Evolutionary conservation across 2,888 invertebrate genomes (phyloP).

Genomic region (Muscina levida): DNA sequence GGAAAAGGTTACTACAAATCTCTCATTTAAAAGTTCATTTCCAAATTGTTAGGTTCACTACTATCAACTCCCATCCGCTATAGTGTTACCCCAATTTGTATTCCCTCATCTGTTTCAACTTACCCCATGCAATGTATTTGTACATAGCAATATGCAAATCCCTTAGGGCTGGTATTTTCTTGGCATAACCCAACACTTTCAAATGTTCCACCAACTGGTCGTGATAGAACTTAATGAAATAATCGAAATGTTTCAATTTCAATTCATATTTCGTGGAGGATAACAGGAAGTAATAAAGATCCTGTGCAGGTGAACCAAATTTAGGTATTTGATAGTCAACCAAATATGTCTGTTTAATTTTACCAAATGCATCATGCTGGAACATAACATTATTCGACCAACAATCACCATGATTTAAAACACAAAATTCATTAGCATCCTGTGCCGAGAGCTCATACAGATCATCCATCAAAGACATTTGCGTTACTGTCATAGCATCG

Average conservation of each 20-base stretch:
- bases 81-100: no score
- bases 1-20: no score
- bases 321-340: conserved; percentile 75
- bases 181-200: conserved; percentile 71
- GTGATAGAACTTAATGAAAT: conserved; percentile 75
- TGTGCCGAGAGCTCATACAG: conserved; percentile 13
- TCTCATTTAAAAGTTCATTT: no score
- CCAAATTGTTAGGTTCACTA: no score
- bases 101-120: no score
- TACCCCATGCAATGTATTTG: conserved; percentile 73
- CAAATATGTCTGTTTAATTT: conserved; percentile 72
- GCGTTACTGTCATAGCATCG: conserved; percentile 65
- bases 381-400: conserved; percentile 78
- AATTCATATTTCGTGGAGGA: conserved; percentile 74
- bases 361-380: conserved; percentile 69
- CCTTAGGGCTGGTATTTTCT: conserved; percentile 71
- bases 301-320: conserved; percentile 74
- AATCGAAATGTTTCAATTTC: conserved; percentile 75
- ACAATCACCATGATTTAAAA: conserved; percentile 75
- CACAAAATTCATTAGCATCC: conserved; percentile 72
- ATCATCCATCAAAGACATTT: conserved; percentile 60
- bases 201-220: conserved; percentile 71
- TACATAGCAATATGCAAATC: conserved; percentile 73
- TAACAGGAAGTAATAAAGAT: conserved; percentile 73
- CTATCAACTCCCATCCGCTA: no score